Evolutionary conservation across 2,888 invertebrate genomes (phyloP), one percentile per base, ranked within the genome.

Genomic region (Chaetoderma sp.): DNA sequence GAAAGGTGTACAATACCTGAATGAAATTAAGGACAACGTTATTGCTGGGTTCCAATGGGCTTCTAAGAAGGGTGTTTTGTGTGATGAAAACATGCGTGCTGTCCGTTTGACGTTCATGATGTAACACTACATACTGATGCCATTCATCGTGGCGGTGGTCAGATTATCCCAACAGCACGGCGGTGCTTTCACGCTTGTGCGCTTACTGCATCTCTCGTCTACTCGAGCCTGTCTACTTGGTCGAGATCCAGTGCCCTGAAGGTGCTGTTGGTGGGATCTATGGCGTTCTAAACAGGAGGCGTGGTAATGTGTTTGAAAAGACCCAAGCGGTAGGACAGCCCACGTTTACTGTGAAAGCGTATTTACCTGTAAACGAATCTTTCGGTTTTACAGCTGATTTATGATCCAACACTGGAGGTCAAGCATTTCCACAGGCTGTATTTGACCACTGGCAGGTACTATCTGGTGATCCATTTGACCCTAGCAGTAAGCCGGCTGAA

Each of bases 391-490:
- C 98, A 63, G 97, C 97, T 80, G 98, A 99, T 89, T 90, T 99
- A 80, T 93, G 99, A 83, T 90, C 90, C 80, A 94, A 96, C 89
- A 99, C 99, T 68, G 98, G 98, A 75, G 99, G 99, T 45, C 98
- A 99, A 89, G 99, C 99, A 79, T 98, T 99, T 94, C 99, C 99
- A 85, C 99, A 99, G 90, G 98, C 98, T 89, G 98, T 99, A 86
- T 99, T 99, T 88, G 98, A 99, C 88, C 99, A 99, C 88, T 99
- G 99, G 99, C 96, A 98, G 89, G 89, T 97, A 70, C 90, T 99
- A 86, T 95, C 96, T 70, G 98, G 98, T 77, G 96, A 99, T 88
- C 97, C 98, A 74, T 88, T 91, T 86, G 98, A 98, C 50, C 75
- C 82, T 8, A 72, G 76, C 58, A 81, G 85, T 70, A 88, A 87